These are phyloP conservation scores for Drosophila imparisetae DNA, from an alignment of 2,888 invertebrate species.

Conservation along the genomic window DNA sequence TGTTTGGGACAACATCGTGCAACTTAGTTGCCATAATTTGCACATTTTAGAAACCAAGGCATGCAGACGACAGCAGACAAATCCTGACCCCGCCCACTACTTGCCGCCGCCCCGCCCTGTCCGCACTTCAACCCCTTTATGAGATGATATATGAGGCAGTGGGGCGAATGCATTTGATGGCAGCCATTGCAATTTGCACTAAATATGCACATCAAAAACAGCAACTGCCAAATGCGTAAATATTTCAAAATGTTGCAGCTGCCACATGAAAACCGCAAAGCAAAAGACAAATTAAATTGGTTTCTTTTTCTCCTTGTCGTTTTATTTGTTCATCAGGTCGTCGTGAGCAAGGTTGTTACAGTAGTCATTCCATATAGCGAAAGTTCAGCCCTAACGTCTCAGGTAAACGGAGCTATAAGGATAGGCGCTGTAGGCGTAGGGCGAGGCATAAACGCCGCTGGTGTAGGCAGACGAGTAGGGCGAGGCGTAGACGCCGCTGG, in stretches of 20 bases:
- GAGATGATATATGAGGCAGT: conserved; percentile 48
- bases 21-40: conserved; percentile 79
- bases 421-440: conserved; percentile 78
- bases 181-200: conserved; percentile 61
- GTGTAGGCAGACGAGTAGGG: conserved; percentile 75
- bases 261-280: conserved; percentile 34
- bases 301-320: conserved; percentile 5
- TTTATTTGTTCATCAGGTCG: conserved; percentile 45
- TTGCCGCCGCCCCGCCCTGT: background rate
- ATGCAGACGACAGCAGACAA: conserved; percentile 64
- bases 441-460: conserved; percentile 73
- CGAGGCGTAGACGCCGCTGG: conserved; percentile 73
- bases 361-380: conserved; percentile 27
- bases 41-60: conserved; percentile 62
- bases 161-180: conserved; percentile 67
- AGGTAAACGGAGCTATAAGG: conserved; percentile 73
- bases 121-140: background rate
- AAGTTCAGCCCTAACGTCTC: conserved; percentile 53
- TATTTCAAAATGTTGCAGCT: conserved; percentile 44
- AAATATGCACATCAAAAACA: conserved; percentile 43
- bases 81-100: background rate
- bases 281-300: conserved; percentile 40
- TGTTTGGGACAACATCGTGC: conserved; percentile 65
- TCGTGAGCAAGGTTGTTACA: conserved; percentile 51
- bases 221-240: conserved; percentile 53